Base-by-base conservation (phyloP, 2,797 vertebrate genomes). In the Phoebastria nigripes region DNA sequence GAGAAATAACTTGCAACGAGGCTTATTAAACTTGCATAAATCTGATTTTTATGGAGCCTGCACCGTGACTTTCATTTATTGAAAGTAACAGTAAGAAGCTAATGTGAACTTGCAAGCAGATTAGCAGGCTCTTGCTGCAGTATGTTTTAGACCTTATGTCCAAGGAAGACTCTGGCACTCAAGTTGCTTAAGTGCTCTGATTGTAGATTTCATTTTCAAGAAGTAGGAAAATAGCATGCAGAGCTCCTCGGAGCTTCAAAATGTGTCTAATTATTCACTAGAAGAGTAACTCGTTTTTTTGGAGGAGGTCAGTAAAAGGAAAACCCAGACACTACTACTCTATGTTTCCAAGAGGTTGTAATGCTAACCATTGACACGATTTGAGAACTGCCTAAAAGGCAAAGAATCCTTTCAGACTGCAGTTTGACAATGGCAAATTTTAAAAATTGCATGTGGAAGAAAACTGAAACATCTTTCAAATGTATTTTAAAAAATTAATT, bases 21-120 rank as follows among this genome's bases (percentile, higher is more conserved):
- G 31, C 41, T 94, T 73, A 71, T 91, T 93, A 93, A 93, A 44
- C 47, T 82, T 87, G 72, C 58, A 84, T 76, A 81, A 95, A 96
- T 97, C 90, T 84, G 90, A 93, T 95, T 96, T 97, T 89, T 95
- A 81, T 94, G 55, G 55, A 87, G 39, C 13, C 46, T 66, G 46
- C 4, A 15, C 90, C 8, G 6, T 84, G 69, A 87, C 77, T 94
- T 94, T 92, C 46, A 54, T 21, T 85, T 95, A 91, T 46, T 94
- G 83, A 94, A 96, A 94, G 46, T 65, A 94, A 58, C 66, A 84
- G 28, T 79, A 91, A 97, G 89, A 93, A 93, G 74, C 33, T 95
- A 91, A 93, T 72, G 16, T 46, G 78, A 81, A 69, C 54, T 95
- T 90, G 33, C 46, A 65, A 58, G 44, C 69, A 47, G 59, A 35